Percentiles rank a stretch among this genome's conserved stretches.
These are phyloP conservation scores for Rhagoletis pomonella DNA, from an alignment of 1,140 invertebrate genomes.

Conservation along the genomic window DNA sequence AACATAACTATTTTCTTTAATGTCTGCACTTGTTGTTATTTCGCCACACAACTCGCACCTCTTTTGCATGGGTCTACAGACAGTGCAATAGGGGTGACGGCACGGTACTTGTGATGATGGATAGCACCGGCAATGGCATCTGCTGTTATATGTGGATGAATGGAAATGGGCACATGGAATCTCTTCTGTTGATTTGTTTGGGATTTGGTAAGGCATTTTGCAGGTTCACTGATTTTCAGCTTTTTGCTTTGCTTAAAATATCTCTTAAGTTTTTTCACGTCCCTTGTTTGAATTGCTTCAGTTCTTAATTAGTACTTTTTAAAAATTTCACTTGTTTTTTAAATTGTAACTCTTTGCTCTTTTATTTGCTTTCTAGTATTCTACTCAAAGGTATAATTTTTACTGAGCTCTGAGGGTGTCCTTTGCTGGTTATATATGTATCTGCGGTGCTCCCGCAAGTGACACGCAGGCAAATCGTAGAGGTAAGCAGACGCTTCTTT, in stretches of 20 bases:
- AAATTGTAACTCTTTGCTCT: not conserved
- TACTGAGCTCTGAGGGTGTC: not conserved
- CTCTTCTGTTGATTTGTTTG: slow-evolving; percentile 69
- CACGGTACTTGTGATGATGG: slow-evolving; percentile 39
- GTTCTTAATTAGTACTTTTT: slow-evolving; percentile 13
- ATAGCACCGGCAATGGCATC: not conserved
- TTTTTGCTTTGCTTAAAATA: not conserved
- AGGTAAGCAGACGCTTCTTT: too few relatives aligned
- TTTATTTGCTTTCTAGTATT: slow-evolving; percentile 20
- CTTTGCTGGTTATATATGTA: slow-evolving; percentile 41
- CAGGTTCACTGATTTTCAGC: not conserved
- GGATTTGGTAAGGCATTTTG: slow-evolving; percentile 66
- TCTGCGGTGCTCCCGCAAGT: not conserved
- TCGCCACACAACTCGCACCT: too few relatives aligned
- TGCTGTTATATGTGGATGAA: slow-evolving; percentile 61
- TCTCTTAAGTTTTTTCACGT: not conserved
- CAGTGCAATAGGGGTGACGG: slow-evolving; percentile 52
- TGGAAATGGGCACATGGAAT: slow-evolving; percentile 72
- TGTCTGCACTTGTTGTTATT: not conserved
- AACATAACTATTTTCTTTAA: not conserved
- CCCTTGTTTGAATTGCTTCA: not conserved
- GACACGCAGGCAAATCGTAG: not conserved
- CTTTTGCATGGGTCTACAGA: slow-evolving; percentile 32
- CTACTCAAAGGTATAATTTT: slow-evolving; percentile 41
- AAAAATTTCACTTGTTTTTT: slow-evolving; percentile 13